Percentiles rank a stretch among this genome's conserved stretches.
These are phyloP conservation scores for Vireo griseus DNA, from an alignment of 2,797 vertebrate species.

Conservation along the genomic window DNA sequence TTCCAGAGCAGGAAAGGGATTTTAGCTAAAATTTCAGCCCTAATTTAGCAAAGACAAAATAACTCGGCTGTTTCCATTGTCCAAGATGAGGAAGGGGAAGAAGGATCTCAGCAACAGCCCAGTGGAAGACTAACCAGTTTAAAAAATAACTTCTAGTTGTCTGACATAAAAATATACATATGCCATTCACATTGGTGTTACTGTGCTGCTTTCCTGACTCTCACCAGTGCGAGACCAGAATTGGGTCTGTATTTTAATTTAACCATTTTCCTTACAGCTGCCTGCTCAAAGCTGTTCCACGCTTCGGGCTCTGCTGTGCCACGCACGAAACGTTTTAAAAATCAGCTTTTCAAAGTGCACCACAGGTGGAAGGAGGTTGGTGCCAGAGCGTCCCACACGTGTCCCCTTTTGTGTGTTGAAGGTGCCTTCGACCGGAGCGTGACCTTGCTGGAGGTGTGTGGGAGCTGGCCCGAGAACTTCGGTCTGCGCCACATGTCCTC, in stretches of 20 bases:
- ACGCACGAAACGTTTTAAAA: not conserved
- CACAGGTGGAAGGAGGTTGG: accelerated
- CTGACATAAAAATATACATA: accelerated
- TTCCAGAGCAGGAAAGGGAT: not conserved
- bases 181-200: not conserved
- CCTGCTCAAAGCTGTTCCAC: not conserved
- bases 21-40: not conserved
- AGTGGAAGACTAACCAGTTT: not conserved
- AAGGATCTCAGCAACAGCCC: not conserved
- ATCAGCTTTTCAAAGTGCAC: accelerated
- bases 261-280: not conserved
- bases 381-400: not conserved
- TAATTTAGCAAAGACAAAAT: not conserved
- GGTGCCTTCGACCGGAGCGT: conserved; percentile 93
- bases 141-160: not conserved
- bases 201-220: not conserved
- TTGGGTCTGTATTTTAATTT: not conserved
- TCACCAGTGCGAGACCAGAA: not conserved
- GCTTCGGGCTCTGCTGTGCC: not conserved
- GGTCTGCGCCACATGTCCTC: conserved; percentile 89
- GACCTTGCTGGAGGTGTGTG: conserved; percentile 94
- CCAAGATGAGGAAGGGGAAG: not conserved
- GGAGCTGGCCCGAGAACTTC: conserved; percentile 97
- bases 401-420: conserved; percentile 58
- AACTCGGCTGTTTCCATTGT: not conserved